Evolutionary conservation across 2,113 vertebrate species (phyloP), one percentile per base, ranked within the genome.

Genomic region (Pseudopodoces humilis): DNA sequence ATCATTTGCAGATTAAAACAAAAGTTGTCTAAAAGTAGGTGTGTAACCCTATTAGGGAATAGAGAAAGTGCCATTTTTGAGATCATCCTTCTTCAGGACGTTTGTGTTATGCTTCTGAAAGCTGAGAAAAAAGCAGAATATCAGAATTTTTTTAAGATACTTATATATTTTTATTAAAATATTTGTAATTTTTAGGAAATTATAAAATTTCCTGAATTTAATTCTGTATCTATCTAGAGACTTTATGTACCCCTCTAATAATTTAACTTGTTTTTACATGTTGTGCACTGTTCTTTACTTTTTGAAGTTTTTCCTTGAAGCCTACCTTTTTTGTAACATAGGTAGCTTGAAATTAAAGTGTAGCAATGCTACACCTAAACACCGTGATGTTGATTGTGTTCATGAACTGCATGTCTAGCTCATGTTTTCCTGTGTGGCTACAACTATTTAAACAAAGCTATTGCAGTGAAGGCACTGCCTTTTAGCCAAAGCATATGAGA

Each of bases 381-480:
- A 2, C 18, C 22, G 0, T 18, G 30, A 14, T 13, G 1, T 27
- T 30, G 39, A 4, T 9, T 24, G 4, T 39, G 17, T 53, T 39
- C 4, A 1, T 25, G 25, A 55, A 1, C 7, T 37, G 6, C 10
- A 0, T 44, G 22, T 44, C n/a, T 47, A 47, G 6, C 33, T 77
- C 24, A 27, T 15, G 30, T 81, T 92, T 94, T 81, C 46, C 83
- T 77, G 7, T 69, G 41, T 78, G 94, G 74, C 84, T 37, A 15
- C 56, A 95, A 87, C 78, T 72, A 71, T 49, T 87, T 86, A 85
- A 79, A n/a, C 28, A 80, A 60, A 58, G 22, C 75, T 92, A 27
- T 95, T 94, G 96, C 90, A 81, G 72, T 93, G 56, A 90, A 87
- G 88, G 46, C 63, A 67, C 28, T 71, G 79, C 6, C 39, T 94